Conservation (phyloP, 2,797 vertebrate genomes). For the Mormyrus proboscirostris region DNA sequence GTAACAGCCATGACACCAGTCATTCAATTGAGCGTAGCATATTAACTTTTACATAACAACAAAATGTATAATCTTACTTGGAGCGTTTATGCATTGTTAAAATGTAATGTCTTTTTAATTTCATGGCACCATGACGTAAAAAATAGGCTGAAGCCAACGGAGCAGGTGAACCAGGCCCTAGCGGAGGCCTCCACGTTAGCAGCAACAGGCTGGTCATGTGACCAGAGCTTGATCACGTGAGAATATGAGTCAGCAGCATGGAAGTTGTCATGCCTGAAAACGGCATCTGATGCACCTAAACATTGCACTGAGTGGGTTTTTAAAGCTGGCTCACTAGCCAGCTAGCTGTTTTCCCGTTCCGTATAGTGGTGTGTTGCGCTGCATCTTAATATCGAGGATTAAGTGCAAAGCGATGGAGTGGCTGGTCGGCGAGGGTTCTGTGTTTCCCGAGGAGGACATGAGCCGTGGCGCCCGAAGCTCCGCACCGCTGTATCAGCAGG, state of each 20-base stretch:
- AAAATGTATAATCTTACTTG: background rate
- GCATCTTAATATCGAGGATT: background rate
- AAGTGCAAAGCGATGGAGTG: slow-evolving; percentile 54
- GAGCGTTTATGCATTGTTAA: background rate
- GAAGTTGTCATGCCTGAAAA: slow-evolving; percentile 33
- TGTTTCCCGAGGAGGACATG: slow-evolving; percentile 29
- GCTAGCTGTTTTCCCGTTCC: background rate
- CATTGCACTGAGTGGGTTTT: background rate
- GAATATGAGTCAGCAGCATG: slow-evolving; percentile 20
- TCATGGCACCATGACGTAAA: background rate
- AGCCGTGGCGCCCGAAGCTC: slow-evolving; percentile 16
- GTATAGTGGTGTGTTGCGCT: background rate
- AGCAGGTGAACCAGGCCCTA: background rate
- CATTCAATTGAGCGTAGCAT: background rate
- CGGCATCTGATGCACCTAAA: slow-evolving; percentile 24
- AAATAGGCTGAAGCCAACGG: background rate
- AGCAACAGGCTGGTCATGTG: slow-evolving; percentile 25
- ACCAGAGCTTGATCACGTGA: slow-evolving; percentile 30
- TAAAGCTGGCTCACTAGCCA: background rate
- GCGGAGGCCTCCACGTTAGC: background rate
- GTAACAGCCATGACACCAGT: background rate
- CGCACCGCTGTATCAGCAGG: slow-evolving; percentile 30
- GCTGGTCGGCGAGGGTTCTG: slow-evolving; percentile 39
- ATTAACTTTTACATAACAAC: background rate
- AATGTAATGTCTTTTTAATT: background rate